Base-by-base conservation (phyloP, 1,140 invertebrate genomes). In the Pseudomyrmex pallidus region DNA sequence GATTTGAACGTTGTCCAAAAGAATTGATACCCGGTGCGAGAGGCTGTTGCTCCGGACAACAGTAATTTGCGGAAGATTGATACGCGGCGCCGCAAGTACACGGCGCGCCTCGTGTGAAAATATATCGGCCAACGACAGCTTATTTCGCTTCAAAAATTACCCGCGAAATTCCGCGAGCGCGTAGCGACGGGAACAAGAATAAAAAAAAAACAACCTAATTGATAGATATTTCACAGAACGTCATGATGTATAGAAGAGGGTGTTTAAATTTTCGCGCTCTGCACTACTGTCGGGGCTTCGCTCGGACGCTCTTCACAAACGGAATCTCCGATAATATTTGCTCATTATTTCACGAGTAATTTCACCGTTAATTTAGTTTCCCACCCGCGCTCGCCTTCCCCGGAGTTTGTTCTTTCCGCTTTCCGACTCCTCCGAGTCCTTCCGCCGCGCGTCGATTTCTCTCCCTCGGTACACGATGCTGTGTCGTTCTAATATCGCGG, bases 31-130 rank as follows among this genome's bases (percentile, higher is more conserved):
- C 44, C 52, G 20, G 64, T 66, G 66, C 52, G 76, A 54, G 64
- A 54, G 20, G 13, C 25, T 80, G 66, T 80, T 80, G 66, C 66
- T 66, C 72, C 54, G 66, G 66, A 70, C 76, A 70, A 70, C 66
- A 72, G 76, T 80, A 70, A 80, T 80, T 80, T 80, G 66, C 76
- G 46, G 76, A 72, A 80, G 76, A 80, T 80, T 80, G 76, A 80
- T 80, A 80, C 76, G 64, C 17, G 35, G 35, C 76, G 76, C 35
- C 57, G 25, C 76, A 72, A 80, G 66, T 61, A 59, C 22, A 59
- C 76, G 44, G 25, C n/a, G 22, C 46, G 48, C 54, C 17, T 35
- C 20, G 52, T 12, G 76, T n/a, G 44, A 61, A 61, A 80, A 80
- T 80, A 35, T 35, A 72, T 72, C 76, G 54, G 15, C 46, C 48